A percentile compares a stretch with the other conserved stretches of the same genome.
Conservation (phyloP, 2,888 invertebrate genomes). For the Incurvaria masculella region DNA sequence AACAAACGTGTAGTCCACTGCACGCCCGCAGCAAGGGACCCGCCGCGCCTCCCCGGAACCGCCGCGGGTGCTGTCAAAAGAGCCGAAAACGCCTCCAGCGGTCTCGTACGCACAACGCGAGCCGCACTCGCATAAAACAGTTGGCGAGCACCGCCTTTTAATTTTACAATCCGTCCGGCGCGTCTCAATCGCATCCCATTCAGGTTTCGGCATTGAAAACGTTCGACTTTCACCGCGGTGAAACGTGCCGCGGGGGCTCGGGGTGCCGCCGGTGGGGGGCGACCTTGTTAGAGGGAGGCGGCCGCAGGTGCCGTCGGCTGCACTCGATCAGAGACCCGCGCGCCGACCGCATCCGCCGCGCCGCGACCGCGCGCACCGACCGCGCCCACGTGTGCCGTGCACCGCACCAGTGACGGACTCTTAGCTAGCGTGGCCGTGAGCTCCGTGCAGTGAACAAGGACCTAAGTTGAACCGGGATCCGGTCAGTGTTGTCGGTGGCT, state of each 20-base stretch:
- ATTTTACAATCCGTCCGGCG: not conserved
- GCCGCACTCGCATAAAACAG: not conserved
- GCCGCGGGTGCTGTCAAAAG: too few relatives aligned
- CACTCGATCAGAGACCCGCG: slow-evolving; percentile 37
- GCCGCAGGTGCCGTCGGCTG: slow-evolving; percentile 45
- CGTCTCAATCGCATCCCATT: not conserved
- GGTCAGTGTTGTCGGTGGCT: too few relatives aligned
- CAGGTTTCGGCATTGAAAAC: not conserved
- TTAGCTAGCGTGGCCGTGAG: too few relatives aligned
- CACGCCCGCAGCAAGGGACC: too few relatives aligned
- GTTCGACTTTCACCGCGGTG: slow-evolving; percentile 5
- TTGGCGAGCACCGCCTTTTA: not conserved
- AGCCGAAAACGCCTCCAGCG: too few relatives aligned
- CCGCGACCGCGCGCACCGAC: slow-evolving; percentile 30
- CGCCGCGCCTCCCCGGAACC: too few relatives aligned
- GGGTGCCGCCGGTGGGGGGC: slow-evolving; percentile 27
- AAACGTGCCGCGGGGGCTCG: slow-evolving; percentile 48
- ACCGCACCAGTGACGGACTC: not conserved
- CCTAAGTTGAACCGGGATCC: not conserved
- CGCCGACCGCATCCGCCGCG: not conserved
- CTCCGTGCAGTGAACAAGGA: not conserved
- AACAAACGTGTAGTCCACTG: too few relatives aligned
- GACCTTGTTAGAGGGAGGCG: slow-evolving; percentile 54
- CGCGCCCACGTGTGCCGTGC: slow-evolving; percentile 32
- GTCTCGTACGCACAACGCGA: not conserved